Evolutionary conservation across 2,797 vertebrate species (phyloP), one percentile per base, ranked within the genome.

Genomic region (Smutsia temminckii): DNA sequence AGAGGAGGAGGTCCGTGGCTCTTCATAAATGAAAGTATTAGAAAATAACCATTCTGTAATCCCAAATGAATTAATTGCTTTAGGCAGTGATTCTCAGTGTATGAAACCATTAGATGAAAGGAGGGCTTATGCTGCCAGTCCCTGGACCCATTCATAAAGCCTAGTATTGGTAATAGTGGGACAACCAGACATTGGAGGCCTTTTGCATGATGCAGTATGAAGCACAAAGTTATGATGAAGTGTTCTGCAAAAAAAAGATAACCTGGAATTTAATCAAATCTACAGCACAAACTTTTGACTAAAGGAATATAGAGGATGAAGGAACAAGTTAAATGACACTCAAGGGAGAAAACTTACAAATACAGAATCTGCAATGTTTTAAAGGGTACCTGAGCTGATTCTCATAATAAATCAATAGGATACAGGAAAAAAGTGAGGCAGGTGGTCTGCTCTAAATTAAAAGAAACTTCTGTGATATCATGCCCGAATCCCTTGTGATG

Each of bases 41-140:
- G 79, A 85, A 94, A 91, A 85, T 53, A 55, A 78, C 32, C 11
- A 46, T 29, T 46, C 91, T 85, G n/a, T 80, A 84, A 72, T 63
- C 49, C 64, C 46, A 49, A 55, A 66, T 8, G 37, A 81, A 75
- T 72, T 51, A 64, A 81, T 21, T 88, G 46, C 10, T 59, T 75
- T 51, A 84, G 59, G 59, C 49, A 66, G 40, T 59, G 46, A 68
- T 68, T 27, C n/a, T 77, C 51, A 68, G 40, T 27, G n/a, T 83
- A 29, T 66, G 59, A 68, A 75, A 83, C 16, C 51, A 77, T 75
- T 89, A 75, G 51, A 49, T 59, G 71, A 84, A 69, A 89, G 71
- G n/a, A 89, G 29, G 4, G 61, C 79, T 68, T 68, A 68, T 49
- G 8, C 16, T 89, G 69, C 68, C 40, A 77, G 86, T 61, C 49